A percentile compares a stretch with the other conserved stretches of the same genome.
Evolutionary conservation across 2,888 invertebrate genomes (phyloP).

Genomic region (Petrophora chlorosata): DNA sequence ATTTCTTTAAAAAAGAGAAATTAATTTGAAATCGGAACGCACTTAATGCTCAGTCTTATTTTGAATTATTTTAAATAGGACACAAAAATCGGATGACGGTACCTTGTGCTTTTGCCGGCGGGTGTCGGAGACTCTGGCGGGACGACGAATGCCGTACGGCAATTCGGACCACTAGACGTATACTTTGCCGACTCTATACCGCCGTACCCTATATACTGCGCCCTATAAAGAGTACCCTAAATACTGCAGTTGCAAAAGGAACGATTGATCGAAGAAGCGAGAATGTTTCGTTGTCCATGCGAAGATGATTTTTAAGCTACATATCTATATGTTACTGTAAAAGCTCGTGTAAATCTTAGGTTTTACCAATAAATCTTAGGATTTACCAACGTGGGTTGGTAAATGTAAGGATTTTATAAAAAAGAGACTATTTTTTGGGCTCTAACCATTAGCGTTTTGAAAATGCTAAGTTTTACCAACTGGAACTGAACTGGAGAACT

Average conservation of each 20-base stretch:
- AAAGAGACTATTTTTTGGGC: too few species aligned
- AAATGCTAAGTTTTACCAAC: too few species aligned
- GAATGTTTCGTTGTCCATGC: not conserved
- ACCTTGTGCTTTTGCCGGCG: conserved; percentile 44
- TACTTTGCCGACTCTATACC: conserved; percentile 27
- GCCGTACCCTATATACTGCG: conserved; percentile 16
- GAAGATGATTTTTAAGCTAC: too few species aligned
- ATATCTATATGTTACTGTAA: too few species aligned
- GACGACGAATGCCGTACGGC: conserved; percentile 70
- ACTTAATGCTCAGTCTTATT: not conserved
- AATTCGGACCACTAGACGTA: conserved; percentile 36
- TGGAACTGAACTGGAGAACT: too few species aligned
- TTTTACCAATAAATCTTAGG: too few species aligned
- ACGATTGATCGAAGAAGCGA: conserved; percentile 54
- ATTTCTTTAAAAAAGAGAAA: not conserved
- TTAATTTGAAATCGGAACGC: not conserved
- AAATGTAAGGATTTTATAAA: too few species aligned
- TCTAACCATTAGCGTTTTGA: too few species aligned
- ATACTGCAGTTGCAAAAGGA: conserved; percentile 62
- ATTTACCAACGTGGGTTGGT: too few species aligned
- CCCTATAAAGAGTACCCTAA: conserved; percentile 26
- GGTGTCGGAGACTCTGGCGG: conserved; percentile 54
- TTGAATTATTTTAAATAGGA: conserved; percentile 16
- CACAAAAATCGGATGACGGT: conserved; percentile 17
- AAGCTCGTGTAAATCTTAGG: too few species aligned